Evolutionary conservation across 1,140 invertebrate species (phyloP).

Genomic region (Tetramorium simillimum): DNA sequence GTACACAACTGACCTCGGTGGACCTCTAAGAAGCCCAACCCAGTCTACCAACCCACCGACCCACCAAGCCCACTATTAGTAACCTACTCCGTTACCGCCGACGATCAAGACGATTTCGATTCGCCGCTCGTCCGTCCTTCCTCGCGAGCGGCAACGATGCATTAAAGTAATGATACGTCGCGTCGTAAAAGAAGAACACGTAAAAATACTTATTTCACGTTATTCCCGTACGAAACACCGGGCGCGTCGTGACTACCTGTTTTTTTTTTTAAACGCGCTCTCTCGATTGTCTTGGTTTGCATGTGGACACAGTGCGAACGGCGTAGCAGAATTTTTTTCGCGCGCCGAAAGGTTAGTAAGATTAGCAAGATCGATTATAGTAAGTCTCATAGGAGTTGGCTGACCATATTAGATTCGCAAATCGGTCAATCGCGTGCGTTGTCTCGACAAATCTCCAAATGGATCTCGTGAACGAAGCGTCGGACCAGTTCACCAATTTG

Average conservation of each 20-base stretch:
- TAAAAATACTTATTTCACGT: conserved; percentile 69
- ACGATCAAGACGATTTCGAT: conserved; percentile 75
- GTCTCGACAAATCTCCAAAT: not conserved
- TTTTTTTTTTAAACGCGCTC: not conserved
- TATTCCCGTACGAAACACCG: conserved; percentile 45
- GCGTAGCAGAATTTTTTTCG: not conserved
- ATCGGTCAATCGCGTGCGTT: not conserved
- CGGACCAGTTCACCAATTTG: conserved; percentile 10
- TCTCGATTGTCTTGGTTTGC: not conserved
- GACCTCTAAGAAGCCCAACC: conserved; percentile 83
- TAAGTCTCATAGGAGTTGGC: not conserved
- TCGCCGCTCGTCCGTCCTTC: conserved; percentile 70
- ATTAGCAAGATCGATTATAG: not conserved
- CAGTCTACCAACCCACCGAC: conserved; percentile 79
- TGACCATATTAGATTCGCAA: not conserved
- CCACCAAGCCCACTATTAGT: conserved; percentile 80
- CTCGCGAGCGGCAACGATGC: conserved; percentile 71
- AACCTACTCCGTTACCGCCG: conserved; percentile 74
- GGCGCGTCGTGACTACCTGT: conserved; percentile 37
- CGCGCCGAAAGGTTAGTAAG: not conserved
- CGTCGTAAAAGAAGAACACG: conserved; percentile 58
- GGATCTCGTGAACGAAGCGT: not conserved
- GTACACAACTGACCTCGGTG: conserved; percentile 81
- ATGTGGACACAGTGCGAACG: not conserved
- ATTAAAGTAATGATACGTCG: conserved; percentile 75